These are phyloP conservation scores for Tringa solitaria DNA, from an alignment of 2,113 vertebrate species.

Conservation along the genomic window DNA sequence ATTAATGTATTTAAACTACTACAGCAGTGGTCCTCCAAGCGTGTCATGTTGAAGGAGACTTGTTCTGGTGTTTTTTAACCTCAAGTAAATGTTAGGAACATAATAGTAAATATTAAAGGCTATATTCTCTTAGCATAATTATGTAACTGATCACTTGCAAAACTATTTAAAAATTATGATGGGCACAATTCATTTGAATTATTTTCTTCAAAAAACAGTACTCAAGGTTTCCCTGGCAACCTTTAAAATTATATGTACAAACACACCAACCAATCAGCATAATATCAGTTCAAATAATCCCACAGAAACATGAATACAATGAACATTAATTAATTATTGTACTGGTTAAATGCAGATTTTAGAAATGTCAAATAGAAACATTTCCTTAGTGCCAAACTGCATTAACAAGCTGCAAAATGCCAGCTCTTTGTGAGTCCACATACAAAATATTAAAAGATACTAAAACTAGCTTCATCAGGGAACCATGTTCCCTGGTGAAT, in stretches of 20 bases:
- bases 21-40: background rate
- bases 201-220: background rate
- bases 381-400: background rate
- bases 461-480: background rate
- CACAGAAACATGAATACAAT: background rate
- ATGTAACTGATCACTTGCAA: background rate
- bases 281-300: background rate
- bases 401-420: background rate
- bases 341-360: background rate
- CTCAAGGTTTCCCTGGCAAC: slow-evolving; percentile 12
- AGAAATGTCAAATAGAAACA: background rate
- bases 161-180: background rate
- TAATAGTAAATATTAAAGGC: background rate
- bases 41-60: background rate
- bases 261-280: background rate
- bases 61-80: background rate
- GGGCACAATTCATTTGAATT: background rate
- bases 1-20: background rate
- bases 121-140: background rate
- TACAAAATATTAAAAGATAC: background rate
- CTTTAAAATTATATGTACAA: background rate
- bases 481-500: background rate
- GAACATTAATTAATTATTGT: background rate
- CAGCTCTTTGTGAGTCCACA: background rate
- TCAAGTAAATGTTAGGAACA: background rate